Evolutionary conservation across 2,797 vertebrate species (phyloP).

Genomic region (Sternotherus odoratus): DNA sequence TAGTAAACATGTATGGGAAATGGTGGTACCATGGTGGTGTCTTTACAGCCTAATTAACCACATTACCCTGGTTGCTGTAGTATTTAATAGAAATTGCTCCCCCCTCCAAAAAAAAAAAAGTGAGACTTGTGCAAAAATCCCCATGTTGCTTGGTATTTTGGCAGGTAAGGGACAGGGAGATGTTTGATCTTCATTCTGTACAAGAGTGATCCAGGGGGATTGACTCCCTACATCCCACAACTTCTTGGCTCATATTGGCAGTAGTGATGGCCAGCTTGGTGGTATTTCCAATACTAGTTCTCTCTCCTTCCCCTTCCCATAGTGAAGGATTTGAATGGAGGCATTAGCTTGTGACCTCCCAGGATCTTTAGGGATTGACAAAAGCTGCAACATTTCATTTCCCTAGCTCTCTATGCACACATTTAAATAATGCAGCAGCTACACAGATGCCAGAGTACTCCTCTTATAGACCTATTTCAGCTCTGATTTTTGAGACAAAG

Average conservation of each 20-base stretch:
- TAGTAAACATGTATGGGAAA: background rate
- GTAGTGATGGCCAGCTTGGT: background rate
- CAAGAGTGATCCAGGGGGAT: background rate
- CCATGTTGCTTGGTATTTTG: background rate
- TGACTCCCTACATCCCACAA: background rate
- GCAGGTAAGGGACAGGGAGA: background rate
- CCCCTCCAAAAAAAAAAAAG: background rate
- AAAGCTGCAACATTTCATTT: background rate
- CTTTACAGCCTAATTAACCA: background rate
- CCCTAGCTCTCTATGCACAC: fast-evolving
- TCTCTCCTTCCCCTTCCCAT: background rate
- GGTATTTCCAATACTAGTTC: background rate
- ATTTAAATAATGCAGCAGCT: background rate
- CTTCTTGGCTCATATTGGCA: background rate
- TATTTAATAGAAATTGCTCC: background rate
- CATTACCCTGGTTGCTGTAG: background rate
- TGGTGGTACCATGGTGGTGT: background rate
- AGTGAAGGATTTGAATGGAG: background rate
- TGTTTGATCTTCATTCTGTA: background rate
- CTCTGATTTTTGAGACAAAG: background rate
- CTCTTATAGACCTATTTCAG: background rate
- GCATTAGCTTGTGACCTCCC: background rate
- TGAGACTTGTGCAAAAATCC: background rate
- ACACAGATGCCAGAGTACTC: background rate
- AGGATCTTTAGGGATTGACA: background rate